Evolutionary conservation across 2,888 invertebrate species (phyloP), one percentile per base, ranked within the genome.

Genomic region (Hydraecia micacea): DNA sequence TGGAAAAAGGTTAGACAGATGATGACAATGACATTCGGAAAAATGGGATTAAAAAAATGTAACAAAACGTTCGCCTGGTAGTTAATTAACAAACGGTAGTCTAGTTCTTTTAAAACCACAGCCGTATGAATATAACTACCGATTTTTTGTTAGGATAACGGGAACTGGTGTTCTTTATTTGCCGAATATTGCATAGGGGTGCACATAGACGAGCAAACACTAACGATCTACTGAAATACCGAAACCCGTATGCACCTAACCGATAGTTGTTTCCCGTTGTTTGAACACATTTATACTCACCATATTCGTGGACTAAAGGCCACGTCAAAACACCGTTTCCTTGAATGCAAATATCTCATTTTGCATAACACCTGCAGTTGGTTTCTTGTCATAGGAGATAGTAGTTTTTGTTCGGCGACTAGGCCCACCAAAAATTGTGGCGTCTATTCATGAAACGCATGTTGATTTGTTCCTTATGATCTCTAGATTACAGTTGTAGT

Each of bases 161-260:
- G 60, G 52, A 62, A 46, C 60, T 42, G 58, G 36, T 46, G 60
- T 32, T 46, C 15, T 66, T 13, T 28, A 42, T 68, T 60, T 63
- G n/a, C 0, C n/a, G 39, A 52, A 58, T 52, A 72, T 79, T 72
- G 72, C 67, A 81, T 71, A 62, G 55, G 28, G 79, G 71, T 21
- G 46, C 15, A 13, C 39, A 6, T 60, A 58, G 18, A 39, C 46
- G 25, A 36, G 46, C 39, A 49, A 32, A 49, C 58, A 49, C 39
- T 32, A 52, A 62, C 28, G 8, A 21, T 39, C 15, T 58, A 58
- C 15, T 32, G n/a, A 58, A 60, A 52, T 28, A 60, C n/a, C 36
- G 32, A 42, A 66, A 28, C 69, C 69, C 52, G n/a, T 42, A 49
- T 83, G n/a, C 25, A 21, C 21, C 15, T 28, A 49, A 79, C 70